Evolutionary conservation across 2,113 vertebrate species (phyloP).

Genomic region (Petrocephalus zakoni): DNA sequence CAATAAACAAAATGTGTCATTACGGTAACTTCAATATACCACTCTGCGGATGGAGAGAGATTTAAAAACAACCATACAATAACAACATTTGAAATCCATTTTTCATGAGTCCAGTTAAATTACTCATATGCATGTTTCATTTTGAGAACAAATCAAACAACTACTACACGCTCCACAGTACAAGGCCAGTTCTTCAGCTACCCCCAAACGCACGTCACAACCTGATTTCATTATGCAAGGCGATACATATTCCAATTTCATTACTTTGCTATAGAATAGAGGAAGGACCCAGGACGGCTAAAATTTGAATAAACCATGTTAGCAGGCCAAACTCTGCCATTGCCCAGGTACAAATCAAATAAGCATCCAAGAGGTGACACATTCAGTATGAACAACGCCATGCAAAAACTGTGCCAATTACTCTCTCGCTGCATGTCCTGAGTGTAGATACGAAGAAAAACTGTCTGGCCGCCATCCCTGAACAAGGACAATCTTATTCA

Average conservation of each 20-base stretch:
- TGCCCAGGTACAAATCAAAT: conserved; percentile 7
- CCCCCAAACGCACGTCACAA: background rate
- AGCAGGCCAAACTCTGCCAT: background rate
- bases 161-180: background rate
- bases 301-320: background rate
- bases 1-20: background rate
- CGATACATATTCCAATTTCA: background rate
- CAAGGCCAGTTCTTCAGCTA: background rate
- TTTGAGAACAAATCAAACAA: background rate
- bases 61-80: background rate
- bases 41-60: background rate
- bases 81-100: background rate
- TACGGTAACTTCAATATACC: background rate
- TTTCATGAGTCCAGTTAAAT: background rate
- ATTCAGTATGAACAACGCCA: conserved; percentile 19
- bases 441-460: conserved; percentile 19
- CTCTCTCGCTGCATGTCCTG: conserved; percentile 1
- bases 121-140: background rate
- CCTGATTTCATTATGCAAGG: conserved; percentile 11
- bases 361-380: conserved; percentile 8
- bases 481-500: conserved; percentile 41
- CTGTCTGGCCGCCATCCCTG: conserved; percentile 24
- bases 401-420: conserved; percentile 1
- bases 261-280: background rate
- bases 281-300: background rate